Conservation (phyloP, 2,888 invertebrate genomes). For the Phaedon cochleariae region DNA sequence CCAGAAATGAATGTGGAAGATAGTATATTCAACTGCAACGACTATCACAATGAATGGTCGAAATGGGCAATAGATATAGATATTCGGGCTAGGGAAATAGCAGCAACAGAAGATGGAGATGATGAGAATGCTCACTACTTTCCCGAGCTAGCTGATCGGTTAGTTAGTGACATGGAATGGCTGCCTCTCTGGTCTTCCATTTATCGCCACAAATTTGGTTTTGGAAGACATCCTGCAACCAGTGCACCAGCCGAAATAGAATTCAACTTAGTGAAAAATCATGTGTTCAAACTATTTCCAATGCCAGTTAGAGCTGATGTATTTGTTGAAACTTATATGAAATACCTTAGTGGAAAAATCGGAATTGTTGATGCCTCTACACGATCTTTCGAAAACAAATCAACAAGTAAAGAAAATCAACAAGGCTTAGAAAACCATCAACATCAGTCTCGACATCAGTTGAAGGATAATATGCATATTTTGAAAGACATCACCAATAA, state of each 20-base stretch:
- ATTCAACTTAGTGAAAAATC: slow-evolving; percentile 8
- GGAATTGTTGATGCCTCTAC: not conserved
- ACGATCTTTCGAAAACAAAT: not conserved
- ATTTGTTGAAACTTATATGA: not conserved
- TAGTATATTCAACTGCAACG: not conserved
- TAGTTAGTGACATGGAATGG: not conserved
- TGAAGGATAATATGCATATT: too few relatives aligned
- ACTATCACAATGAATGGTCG: not conserved
- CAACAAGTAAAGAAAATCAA: not conserved
- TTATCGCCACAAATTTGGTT: not conserved
- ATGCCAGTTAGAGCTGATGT: slow-evolving; percentile 1
- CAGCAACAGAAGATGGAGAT: not conserved
- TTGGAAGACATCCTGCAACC: not conserved
- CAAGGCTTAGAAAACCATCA: not conserved
- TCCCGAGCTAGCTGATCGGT: not conserved
- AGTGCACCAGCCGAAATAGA: slow-evolving; percentile 3
- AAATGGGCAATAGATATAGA: slow-evolving; percentile 1
- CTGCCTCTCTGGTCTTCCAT: not conserved
- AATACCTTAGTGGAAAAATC: not conserved
- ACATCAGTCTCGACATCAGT: too few relatives aligned
- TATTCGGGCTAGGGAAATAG: not conserved
- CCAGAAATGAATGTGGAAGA: not conserved
- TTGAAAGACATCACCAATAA: too few relatives aligned
- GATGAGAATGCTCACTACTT: slow-evolving; percentile 10
- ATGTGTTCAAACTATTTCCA: slow-evolving; percentile 1